phyloP scores from a whole-genome alignment of 1,140 invertebrate species.

The Lepeophtheirus salmonis region DNA sequence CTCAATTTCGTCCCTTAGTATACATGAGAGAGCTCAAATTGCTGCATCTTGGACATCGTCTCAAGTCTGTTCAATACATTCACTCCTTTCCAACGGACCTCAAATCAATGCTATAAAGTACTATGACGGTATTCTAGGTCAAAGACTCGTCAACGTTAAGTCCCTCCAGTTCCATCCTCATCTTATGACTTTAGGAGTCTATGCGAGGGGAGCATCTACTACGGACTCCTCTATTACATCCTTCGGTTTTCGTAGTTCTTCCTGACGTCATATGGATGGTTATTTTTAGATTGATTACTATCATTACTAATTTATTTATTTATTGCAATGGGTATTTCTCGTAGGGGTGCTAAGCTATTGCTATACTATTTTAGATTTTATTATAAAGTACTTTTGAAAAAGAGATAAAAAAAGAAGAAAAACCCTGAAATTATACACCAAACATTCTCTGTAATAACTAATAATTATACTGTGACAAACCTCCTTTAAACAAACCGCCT shows the following conservation, averaged over 20 bases:
- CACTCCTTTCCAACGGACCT: neutral
- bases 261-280: neutral
- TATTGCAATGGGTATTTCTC: no score
- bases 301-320: neutral
- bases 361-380: no score
- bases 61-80: neutral
- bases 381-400: no score
- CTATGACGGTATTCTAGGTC: slow-evolving; percentile 8
- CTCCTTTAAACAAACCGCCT: no score
- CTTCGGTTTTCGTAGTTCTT: neutral
- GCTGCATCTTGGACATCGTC: slow-evolving; percentile 1
- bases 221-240: neutral
- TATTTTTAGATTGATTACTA: neutral
- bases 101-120: neutral
- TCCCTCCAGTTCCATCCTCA: slow-evolving; percentile 3
- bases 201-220: neutral
- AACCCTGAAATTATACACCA: no score
- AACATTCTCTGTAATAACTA: no score
- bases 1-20: neutral
- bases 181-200: neutral
- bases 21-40: neutral
- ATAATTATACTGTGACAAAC: no score
- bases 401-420: no score
- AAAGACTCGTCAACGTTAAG: neutral
- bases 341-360: no score